Evolutionary conservation across 2,113 vertebrate genomes (phyloP), one percentile per base, ranked within the genome.

Genomic region (Nerophis ophidion): DNA sequence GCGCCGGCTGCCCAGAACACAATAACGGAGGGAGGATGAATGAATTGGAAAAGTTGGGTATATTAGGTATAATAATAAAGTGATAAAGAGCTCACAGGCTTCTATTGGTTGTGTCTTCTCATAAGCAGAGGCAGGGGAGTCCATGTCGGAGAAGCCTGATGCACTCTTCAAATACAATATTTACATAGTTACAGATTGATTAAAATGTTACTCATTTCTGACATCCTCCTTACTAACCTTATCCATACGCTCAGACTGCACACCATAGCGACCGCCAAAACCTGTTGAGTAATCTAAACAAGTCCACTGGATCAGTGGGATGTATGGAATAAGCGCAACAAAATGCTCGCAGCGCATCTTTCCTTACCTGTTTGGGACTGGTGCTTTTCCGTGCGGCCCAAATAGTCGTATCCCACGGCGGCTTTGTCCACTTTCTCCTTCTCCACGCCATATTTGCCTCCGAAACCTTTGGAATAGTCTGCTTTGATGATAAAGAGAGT

Each of bases 221-320:
- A 26, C 26, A 26, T 26, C 5, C 9, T 14, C 33, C n/a, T 35
- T 8, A 59, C 77, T 82, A 83, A 97, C 96, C 92, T 96, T 96
- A 80, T 98, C 96, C 77, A 97, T 89, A 69, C 93, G 89, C 81
- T 98, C 95, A 47, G 84, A 76, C 85, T 98, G 92, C 13, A 98
- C 88, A 13, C 95, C 95, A 0, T 92, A 98, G 5, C 84, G 92
- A 19, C 95, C 96, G 57, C 95, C 97, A 66, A 99, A 98, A 7
- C 95, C 97, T 63, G 94, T 91, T 56, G 93, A 87, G 72, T 95
- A 93, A 83, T 98, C 97, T 99, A 71, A 51, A 74, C 36, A 78
- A 3, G 74, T 2, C 1, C 4, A 2, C 26, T 1, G 0, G 5
- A 60, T 81, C 26, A 79, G 63, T 11, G 10, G 5, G 5, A 40